Percentiles rank a stretch among this genome's conserved stretches.
Evolutionary conservation across 2,888 invertebrate genomes (phyloP).

Genomic region (Tenthredo scrophulariae): DNA sequence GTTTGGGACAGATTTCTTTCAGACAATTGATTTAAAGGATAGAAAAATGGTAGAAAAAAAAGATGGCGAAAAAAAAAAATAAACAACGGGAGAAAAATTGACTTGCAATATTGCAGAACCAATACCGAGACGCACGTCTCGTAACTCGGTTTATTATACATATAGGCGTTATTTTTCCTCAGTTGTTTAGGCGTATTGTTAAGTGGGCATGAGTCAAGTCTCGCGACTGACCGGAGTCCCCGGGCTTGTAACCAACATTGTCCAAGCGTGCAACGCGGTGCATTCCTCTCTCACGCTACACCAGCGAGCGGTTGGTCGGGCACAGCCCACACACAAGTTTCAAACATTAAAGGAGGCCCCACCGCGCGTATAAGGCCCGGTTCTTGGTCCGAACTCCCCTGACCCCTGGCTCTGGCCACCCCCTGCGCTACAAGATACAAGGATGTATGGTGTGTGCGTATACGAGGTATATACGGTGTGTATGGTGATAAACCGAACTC

Average conservation of each 20-base stretch:
- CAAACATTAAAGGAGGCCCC: constrained; percentile 55
- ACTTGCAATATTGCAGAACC: not conserved
- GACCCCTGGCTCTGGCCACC: constrained; percentile 47
- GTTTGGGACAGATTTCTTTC: not conserved
- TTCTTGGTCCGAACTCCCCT: constrained; percentile 32
- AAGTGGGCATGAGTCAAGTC: constrained; percentile 51
- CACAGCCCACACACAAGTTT: constrained; percentile 64
- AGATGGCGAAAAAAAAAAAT: not conserved
- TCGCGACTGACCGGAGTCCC: constrained; percentile 37
- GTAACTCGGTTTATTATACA: not conserved
- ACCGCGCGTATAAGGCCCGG: constrained; percentile 54
- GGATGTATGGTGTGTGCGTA: constrained; percentile 14
- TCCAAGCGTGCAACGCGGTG: constrained; percentile 57
- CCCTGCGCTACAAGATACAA: constrained; percentile 55
- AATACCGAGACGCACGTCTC: not conserved
- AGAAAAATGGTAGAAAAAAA: not conserved
- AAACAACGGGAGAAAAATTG: not conserved
- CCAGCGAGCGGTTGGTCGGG: constrained; percentile 62
- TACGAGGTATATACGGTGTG: constrained; percentile 44
- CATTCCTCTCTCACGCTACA: constrained; percentile 77
- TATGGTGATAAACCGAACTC: constrained; percentile 51
- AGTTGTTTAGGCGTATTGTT: constrained; percentile 49
- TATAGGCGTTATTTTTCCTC: constrained; percentile 6
- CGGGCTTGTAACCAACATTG: constrained; percentile 47
- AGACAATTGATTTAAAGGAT: not conserved